Evolutionary conservation across 2,888 invertebrate species (phyloP).

Genomic region (Coecobrya sp.): DNA sequence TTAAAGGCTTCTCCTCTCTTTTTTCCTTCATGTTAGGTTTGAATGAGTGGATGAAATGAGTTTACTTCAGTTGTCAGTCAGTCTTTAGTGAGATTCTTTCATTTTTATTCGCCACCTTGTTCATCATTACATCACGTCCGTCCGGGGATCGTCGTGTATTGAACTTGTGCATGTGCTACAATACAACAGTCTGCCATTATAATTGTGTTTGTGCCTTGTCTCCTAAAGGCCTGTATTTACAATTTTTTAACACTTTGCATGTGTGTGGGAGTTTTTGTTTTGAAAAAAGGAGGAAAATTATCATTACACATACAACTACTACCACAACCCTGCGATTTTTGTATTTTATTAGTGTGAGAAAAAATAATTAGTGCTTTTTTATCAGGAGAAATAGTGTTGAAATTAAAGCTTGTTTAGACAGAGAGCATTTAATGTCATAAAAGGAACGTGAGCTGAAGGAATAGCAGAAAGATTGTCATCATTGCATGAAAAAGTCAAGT

Average conservation of each 20-base stretch:
- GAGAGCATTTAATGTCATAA: neutral
- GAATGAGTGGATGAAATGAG: neutral
- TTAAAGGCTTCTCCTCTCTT: constrained; percentile 56
- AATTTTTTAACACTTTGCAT: constrained; percentile 40
- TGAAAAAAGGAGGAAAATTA: constrained; percentile 16
- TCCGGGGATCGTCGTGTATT: constrained; percentile 52
- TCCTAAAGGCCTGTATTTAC: constrained; percentile 26
- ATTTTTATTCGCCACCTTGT: neutral
- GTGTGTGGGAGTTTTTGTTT: constrained; percentile 59
- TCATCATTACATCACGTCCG: constrained; percentile 51
- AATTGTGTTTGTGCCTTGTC: constrained; percentile 2
- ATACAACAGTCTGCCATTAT: constrained; percentile 21
- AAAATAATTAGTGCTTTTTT: constrained; percentile 61
- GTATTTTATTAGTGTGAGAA: constrained; percentile 60
- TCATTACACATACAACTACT: neutral
- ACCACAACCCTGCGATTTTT: constrained; percentile 53
- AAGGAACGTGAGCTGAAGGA: constrained; percentile 9
- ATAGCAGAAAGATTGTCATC: constrained; percentile 39
- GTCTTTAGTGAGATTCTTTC: constrained; percentile 41
- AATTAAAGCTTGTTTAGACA: neutral
- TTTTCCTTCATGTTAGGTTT: neutral
- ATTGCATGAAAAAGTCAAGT: constrained; percentile 27
- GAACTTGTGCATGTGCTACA: constrained; percentile 33
- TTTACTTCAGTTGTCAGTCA: constrained; percentile 12
- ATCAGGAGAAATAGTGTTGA: neutral